These are phyloP conservation scores for Dendrolimus pini DNA, from an alignment of 2,888 invertebrate species.

Conservation along the genomic window DNA sequence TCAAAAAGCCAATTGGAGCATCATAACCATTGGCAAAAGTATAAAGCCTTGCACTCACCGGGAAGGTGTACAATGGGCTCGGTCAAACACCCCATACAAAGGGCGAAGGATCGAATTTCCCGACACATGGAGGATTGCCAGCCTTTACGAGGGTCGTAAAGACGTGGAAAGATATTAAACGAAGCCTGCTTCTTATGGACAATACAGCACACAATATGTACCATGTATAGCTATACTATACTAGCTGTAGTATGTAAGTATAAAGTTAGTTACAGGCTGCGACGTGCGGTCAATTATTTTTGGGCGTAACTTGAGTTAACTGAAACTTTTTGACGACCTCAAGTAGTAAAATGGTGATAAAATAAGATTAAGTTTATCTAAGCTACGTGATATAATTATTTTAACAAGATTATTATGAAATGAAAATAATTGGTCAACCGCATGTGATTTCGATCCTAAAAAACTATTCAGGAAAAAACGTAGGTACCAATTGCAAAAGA, in stretches of 20 bases:
- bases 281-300: too few relatives aligned
- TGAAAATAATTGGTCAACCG: too few relatives aligned
- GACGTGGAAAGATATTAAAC: constrained; percentile 49
- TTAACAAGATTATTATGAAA: too few relatives aligned
- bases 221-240: neutral
- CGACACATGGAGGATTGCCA: constrained; percentile 39
- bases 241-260: neutral
- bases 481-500: too few relatives aligned
- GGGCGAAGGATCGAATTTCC: constrained; percentile 47
- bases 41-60: neutral
- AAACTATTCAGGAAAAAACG: too few relatives aligned
- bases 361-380: too few relatives aligned
- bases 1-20: neutral
- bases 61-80: constrained; percentile 21
- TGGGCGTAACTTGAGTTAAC: too few relatives aligned
- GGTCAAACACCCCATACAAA: constrained; percentile 16
- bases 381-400: too few relatives aligned
- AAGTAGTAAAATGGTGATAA: too few relatives aligned
- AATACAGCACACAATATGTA: constrained; percentile 7
- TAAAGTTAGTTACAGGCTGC: neutral
- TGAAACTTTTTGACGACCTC: too few relatives aligned
- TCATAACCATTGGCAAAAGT: neutral
- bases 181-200: constrained; percentile 20
- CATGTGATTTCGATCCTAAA: too few relatives aligned
- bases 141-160: constrained; percentile 53